Conservation (phyloP, 2,888 invertebrate species). For the Prosapia bicincta region DNA sequence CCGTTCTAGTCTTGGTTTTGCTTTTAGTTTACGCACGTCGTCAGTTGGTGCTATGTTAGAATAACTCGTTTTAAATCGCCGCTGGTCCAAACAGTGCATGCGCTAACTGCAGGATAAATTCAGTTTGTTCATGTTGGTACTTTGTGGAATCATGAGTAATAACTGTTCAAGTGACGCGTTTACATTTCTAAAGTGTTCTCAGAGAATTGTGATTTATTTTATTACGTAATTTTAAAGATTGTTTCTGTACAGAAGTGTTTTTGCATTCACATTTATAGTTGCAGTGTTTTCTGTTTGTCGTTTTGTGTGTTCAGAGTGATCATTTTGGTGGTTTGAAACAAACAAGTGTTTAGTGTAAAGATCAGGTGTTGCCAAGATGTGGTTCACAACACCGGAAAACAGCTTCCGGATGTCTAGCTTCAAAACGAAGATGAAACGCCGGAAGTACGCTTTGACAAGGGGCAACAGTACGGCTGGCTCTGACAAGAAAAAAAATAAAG, state of each 20-base stretch:
- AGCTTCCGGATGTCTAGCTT: constrained; percentile 46
- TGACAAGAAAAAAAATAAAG: constrained; percentile 21
- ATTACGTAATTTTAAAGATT: not conserved
- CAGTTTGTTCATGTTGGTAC: not conserved
- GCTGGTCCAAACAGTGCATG: too few relatives aligned
- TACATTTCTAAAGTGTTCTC: not conserved
- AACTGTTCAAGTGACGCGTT: not conserved
- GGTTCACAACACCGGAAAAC: constrained; percentile 45
- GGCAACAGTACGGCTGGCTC: constrained; percentile 45
- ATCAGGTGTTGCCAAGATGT: constrained; percentile 37
- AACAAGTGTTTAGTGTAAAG: not conserved
- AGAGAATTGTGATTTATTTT: not conserved
- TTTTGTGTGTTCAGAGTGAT: too few relatives aligned
- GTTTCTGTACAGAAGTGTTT: too few relatives aligned
- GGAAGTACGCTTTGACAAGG: constrained; percentile 42
- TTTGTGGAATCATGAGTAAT: not conserved
- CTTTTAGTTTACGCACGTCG: not conserved
- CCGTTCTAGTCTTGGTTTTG: not conserved
- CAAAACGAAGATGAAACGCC: constrained; percentile 43
- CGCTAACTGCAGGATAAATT: not conserved
- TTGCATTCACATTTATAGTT: not conserved
- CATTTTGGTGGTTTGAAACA: too few relatives aligned
- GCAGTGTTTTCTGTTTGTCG: not conserved
- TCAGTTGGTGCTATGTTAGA: not conserved
- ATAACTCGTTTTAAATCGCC: too few relatives aligned